Evolutionary conservation across 2,888 invertebrate genomes (phyloP).

Genomic region (Parnassius orleans): DNA sequence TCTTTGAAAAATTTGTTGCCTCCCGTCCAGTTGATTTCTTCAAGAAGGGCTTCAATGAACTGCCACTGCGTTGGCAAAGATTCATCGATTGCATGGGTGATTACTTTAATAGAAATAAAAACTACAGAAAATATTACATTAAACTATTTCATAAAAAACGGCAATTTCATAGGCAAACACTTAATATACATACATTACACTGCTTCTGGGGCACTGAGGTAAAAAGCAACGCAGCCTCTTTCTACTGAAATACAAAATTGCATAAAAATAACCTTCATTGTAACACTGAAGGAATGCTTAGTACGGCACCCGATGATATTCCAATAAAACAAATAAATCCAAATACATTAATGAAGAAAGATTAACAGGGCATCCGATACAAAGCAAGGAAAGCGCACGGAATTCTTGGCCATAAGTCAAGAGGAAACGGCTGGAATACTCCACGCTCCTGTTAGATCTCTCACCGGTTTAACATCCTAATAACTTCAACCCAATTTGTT

Average conservation of each 20-base stretch:
- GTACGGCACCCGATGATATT: not conserved
- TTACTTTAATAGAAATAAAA: too few relatives aligned
- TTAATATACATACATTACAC: too few relatives aligned
- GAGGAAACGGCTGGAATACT: slow-evolving; percentile 43
- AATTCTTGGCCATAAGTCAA: slow-evolving; percentile 54
- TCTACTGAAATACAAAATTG: not conserved
- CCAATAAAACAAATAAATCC: slow-evolving; percentile 18
- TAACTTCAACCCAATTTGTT: slow-evolving; percentile 15
- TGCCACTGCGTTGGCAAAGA: too few relatives aligned
- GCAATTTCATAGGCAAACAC: too few relatives aligned
- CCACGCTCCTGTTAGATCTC: slow-evolving; percentile 30
- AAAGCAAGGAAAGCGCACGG: slow-evolving; percentile 41
- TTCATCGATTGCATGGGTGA: too few relatives aligned
- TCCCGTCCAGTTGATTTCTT: too few relatives aligned
- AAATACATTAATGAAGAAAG: slow-evolving; percentile 19
- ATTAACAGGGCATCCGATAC: not conserved
- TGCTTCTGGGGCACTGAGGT: too few relatives aligned
- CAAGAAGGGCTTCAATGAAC: too few relatives aligned
- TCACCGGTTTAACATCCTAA: slow-evolving; percentile 25
- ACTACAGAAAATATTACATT: too few relatives aligned
- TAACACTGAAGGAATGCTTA: slow-evolving; percentile 11
- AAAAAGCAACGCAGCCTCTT: not conserved
- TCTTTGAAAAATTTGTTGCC: too few relatives aligned
- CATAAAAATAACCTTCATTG: slow-evolving; percentile 8
- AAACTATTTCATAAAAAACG: too few relatives aligned